phyloP scores from a whole-genome alignment of 2,797 vertebrate genomes.

The Megaceryle alcyon region DNA sequence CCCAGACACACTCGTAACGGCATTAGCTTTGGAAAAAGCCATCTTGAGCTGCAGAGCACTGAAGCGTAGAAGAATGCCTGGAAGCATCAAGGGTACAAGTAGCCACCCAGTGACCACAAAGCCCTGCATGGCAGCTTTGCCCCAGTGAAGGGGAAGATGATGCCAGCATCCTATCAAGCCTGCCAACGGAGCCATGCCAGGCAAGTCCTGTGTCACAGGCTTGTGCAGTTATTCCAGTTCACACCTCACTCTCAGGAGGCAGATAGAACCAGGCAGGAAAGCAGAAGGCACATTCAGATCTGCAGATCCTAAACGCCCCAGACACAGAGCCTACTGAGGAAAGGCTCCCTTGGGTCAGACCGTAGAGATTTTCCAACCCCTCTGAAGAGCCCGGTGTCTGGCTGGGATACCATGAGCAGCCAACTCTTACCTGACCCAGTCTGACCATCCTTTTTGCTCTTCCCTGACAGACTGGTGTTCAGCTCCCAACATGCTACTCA shows the following conservation, averaged over 20 bases:
- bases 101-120: not conserved
- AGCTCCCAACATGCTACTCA: not conserved
- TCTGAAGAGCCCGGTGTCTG: not conserved
- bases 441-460: not conserved
- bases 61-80: accelerated
- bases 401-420: not conserved
- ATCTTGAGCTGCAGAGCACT: not conserved
- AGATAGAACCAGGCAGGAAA: not conserved
- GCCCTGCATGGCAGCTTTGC: not conserved
- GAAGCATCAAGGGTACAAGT: not conserved
- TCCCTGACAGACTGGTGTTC: not conserved
- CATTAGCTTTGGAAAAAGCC: not conserved
- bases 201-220: not conserved
- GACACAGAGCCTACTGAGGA: not conserved
- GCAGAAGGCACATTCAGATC: not conserved
- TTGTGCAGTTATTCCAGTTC: not conserved
- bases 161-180: not conserved
- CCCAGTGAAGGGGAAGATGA: not conserved
- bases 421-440: not conserved
- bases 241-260: accelerated
- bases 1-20: not conserved
- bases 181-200: not conserved
- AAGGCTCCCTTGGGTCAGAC: not conserved
- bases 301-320: not conserved
- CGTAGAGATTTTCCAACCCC: not conserved